Evolutionary conservation across 2,797 vertebrate genomes (phyloP), one percentile per base, ranked within the genome.

Genomic region (Otolemur crassicaudatus): DNA sequence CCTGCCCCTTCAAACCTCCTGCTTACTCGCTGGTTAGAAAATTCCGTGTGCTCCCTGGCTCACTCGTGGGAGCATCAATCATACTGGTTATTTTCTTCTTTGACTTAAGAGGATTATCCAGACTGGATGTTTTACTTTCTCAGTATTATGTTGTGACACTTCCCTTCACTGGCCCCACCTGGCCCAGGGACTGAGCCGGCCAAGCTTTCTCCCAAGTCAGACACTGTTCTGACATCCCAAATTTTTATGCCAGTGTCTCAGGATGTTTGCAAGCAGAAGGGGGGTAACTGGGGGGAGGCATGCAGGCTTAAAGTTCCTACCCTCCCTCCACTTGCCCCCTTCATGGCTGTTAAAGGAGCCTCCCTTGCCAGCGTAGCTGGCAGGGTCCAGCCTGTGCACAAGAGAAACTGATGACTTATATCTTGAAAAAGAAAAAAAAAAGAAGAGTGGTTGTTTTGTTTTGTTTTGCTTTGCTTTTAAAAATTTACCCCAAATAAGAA

Each of bases 91-190:
- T 98, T 98, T 98, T 98, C 98, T 98, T 91, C 81, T 96, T 96
- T 70, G 97, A 97, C 95, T 98, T 97, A 97, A 96, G 97, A 98
- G 97, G 97, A 98, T 98, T 98, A 98, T 93, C 89, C 53, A 92
- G 92, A 95, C 94, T 96, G 96, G 97, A 96, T 98, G 97, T 97
- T 97, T 97, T 92, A 97, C 97, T 97, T 97, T 97, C 96, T 98
- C 96, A 96, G 96, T 97, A 96, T 98, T 97, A 98, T 3, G 19
- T 65, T 72, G 65, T 93, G 97, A 97, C 96, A 97, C 58, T 87
- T 98, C 53, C 0, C 1, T 92, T 82, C 94, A 90, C 1, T 10
- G 43, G 90, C 96, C 88, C 77, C 40, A 25, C 29, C 95, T 87
- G 80, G 88, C 93, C 81, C 72, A 69, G 87, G 63, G 34, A 29